phyloP scores from a whole-genome alignment of 1,140 invertebrate species.

The Drosophila sechellia region DNA sequence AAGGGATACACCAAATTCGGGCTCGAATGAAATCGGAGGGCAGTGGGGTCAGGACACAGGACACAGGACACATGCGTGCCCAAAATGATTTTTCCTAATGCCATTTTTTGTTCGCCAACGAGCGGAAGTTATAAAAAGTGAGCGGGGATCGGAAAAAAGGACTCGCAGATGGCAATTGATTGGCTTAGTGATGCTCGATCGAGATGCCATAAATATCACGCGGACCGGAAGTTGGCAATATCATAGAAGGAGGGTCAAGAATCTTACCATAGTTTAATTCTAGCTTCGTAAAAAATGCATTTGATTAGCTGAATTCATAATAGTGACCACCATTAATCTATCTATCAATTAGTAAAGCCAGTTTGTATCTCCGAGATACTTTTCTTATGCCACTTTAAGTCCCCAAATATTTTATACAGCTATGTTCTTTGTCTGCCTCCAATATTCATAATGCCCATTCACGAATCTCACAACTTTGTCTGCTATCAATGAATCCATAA shows the following conservation, averaged over 20 bases:
- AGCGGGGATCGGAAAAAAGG: not conserved
- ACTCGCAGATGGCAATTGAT: constrained; percentile 40
- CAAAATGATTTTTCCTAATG: constrained; percentile 55
- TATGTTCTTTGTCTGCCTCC: not conserved
- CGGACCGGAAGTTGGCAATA: not conserved
- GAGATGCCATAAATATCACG: constrained; percentile 23
- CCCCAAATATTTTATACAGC: too few species aligned
- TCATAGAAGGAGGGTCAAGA: not conserved
- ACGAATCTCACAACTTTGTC: constrained; percentile 12
- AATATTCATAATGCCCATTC: constrained; percentile 5
- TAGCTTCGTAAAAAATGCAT: too few species aligned
- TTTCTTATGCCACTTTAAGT: too few species aligned
- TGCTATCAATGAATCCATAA: constrained; percentile 35
- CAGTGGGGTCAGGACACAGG: constrained; percentile 14
- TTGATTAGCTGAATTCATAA: not conserved
- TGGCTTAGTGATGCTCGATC: constrained; percentile 36
- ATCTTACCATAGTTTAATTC: not conserved
- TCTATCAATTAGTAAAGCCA: not conserved
- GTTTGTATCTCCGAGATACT: too few species aligned
- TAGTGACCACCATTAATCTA: not conserved
- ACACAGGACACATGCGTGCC: constrained; percentile 54
- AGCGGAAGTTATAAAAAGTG: constrained; percentile 51
- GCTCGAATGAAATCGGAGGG: constrained; percentile 8
- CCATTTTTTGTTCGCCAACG: constrained; percentile 41
- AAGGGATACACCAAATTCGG: constrained; percentile 32